Evolutionary conservation across 2,888 invertebrate genomes (phyloP), one percentile per base, ranked within the genome.

Genomic region (Drosophila robusta): DNA sequence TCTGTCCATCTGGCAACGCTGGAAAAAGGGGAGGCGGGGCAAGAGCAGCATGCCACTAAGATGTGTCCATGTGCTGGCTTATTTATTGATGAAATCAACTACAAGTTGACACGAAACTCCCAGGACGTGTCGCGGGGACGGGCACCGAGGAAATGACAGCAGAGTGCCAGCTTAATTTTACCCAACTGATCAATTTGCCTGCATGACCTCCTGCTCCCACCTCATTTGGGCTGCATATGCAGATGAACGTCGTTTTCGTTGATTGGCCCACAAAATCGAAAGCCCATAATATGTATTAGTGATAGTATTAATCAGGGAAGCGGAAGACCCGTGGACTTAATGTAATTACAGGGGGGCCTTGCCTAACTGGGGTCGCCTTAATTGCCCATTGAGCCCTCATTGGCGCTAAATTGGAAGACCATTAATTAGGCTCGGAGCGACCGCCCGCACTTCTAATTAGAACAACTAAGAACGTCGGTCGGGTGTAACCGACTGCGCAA

Each of bases 1-100:
- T 11, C 14, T 4, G 22, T 4, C 29, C 9, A 68, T 73, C 75
- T 61, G 74, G 73, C 74, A 57, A 75, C 76, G 11, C 70, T 36
- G 24, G 14, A 12, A 16, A 6, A 7, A 16, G 16, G 9, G 1
- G 22, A 41, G 32, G 9, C 4, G n/a, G 36, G 12, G 34, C 18
- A 38, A 8, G 7, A 18, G 44, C 22, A 51, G 57, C 63, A 70
- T 47, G 75, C 16, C 38, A 32, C 32, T 36, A 69, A 44, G 73
- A 73, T 74, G 26, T 86, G 63, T 76, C 56, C 47, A 39, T 63
- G 52, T 44, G 9, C 38, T 58, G 61, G 67, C 75, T 84, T 84
- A 85, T 81, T 85, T 85, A 85, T 85, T 89, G 79, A 85, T 87
- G 75, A 86, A 73, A 69, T 64, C 70, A 87, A 88, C 76, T 86